Base-by-base conservation (phyloP, 2,113 vertebrate genomes). In the Oncorhynchus clarkii region DNA sequence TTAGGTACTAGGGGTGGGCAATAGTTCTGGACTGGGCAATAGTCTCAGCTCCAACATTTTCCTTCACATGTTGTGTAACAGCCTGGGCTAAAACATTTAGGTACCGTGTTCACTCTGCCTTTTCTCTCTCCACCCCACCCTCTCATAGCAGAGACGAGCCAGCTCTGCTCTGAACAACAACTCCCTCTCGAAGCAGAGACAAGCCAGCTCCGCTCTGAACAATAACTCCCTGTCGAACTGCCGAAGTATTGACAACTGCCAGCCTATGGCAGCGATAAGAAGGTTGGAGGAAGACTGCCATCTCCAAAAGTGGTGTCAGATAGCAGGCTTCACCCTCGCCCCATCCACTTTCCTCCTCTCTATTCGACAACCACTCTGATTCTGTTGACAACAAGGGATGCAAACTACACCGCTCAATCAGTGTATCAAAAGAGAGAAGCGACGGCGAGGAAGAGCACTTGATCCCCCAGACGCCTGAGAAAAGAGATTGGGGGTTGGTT, bases 301-400 rank as follows among this genome's bases (percentile, higher is more conserved):
- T 75, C 70, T 73, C 80, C 77, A 76, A 66, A 78, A 64, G 70
- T 75, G 73, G 76, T 82, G 80, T 85, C 86, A 78, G 80, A 85
- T 87, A 78, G 72, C 78, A 78, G 75, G n/a, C 22, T 59, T 71
- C 59, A 49, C 65, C 54, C 57, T 27, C 49, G 26, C 60, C 49
- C 39, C 75, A 65, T 54, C 66, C 60, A 57, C 71, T 71, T 12
- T 29, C 76, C 34, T 78, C 76, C 67, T 74, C 65, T 74, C 79
- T 31, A 18, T 70, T 24, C 79, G 59, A 70, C 78, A 77, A 69
- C 62, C 73, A 51, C 71, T 78, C 66, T 79, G 71, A 84, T 81
- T 84, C 70, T 74, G 73, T 66, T 76, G 77, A 65, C 84, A 83
- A 73, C 48, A 80, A 54, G 16, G 51, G 78, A 82, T 80, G 75